Evolutionary conservation across 1,140 invertebrate genomes (phyloP).

Genomic region (Euura lappo): DNA sequence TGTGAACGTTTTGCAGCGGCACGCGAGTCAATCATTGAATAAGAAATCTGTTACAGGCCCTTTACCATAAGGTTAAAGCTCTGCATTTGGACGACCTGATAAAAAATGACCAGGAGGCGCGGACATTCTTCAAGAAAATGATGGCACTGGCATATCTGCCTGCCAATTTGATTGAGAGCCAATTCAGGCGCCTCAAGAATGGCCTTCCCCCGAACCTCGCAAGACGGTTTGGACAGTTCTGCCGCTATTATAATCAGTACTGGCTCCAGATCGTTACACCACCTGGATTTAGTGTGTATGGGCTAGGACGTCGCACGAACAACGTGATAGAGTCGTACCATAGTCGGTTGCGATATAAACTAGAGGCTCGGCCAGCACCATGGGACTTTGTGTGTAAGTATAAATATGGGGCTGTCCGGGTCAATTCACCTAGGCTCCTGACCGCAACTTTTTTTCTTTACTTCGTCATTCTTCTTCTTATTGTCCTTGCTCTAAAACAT

Average conservation of each 20-base stretch:
- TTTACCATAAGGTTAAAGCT: constrained; percentile 16
- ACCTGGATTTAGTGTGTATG: constrained; percentile 12
- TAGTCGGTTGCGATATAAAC: constrained; percentile 1
- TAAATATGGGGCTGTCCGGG: background rate
- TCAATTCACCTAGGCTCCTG: too few relatives aligned
- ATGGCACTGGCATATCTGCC: background rate
- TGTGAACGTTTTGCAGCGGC: background rate
- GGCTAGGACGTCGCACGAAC: constrained; percentile 14
- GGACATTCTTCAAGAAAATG: background rate
- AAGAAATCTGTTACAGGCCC: background rate
- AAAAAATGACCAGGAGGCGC: constrained; percentile 2
- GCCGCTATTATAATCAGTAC: constrained; percentile 7
- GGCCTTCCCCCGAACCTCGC: background rate
- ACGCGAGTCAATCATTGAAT: too few relatives aligned
- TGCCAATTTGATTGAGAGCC: too few relatives aligned
- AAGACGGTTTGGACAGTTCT: background rate
- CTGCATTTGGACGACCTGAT: constrained; percentile 8
- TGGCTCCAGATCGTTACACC: constrained; percentile 17
- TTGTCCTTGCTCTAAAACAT: too few relatives aligned
- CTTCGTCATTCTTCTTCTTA: too few relatives aligned
- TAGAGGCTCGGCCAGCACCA: background rate
- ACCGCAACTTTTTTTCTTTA: too few relatives aligned
- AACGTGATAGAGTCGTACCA: constrained; percentile 18
- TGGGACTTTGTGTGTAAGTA: constrained; percentile 23
- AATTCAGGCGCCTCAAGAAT: background rate